phyloP scores from a whole-genome alignment of 2,113 vertebrate genomes.

The Malurus alboscapulatus region DNA sequence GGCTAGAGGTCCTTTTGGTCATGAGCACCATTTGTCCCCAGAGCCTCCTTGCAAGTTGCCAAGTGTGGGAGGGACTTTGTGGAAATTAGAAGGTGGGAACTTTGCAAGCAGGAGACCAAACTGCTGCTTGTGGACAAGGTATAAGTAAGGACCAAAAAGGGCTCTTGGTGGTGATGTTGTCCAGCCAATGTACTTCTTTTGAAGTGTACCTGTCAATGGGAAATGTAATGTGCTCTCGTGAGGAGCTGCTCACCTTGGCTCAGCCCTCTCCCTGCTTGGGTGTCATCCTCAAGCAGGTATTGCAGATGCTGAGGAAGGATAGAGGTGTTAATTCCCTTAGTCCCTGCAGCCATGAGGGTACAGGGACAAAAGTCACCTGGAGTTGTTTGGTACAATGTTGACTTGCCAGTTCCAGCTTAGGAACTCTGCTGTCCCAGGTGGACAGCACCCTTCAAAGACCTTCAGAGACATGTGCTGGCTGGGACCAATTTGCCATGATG shows the following conservation, averaged over 20 bases:
- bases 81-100: background rate
- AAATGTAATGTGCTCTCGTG: background rate
- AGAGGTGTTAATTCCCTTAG: background rate
- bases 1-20: background rate
- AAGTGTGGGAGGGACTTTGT: background rate
- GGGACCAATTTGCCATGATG: fast-evolving
- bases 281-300: background rate
- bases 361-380: background rate
- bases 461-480: background rate
- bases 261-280: background rate
- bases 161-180: background rate
- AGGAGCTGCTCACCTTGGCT: background rate
- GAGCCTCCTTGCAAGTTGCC: background rate
- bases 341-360: background rate
- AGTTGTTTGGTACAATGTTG: background rate
- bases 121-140: background rate
- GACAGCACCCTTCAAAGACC: background rate
- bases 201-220: background rate
- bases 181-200: background rate
- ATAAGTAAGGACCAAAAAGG: background rate
- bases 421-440: background rate
- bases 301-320: background rate
- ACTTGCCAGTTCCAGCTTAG: background rate
- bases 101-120: background rate
- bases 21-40: background rate